phyloP scores from a whole-genome alignment of 1,140 invertebrate genomes.

The Tachypleus tridentatus region DNA sequence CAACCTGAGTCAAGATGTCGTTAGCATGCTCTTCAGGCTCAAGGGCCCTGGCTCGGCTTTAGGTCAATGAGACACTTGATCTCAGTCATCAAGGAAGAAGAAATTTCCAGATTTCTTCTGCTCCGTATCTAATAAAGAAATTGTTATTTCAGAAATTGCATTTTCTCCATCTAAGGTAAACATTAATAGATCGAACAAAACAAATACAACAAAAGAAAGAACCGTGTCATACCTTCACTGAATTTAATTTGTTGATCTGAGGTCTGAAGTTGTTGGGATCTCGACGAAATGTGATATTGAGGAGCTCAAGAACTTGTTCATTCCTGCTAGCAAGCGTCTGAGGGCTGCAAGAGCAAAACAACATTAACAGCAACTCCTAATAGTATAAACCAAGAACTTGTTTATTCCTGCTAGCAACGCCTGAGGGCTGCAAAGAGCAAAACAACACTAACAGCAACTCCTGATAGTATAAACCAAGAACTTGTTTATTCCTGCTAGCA shows the following conservation, averaged over 20 bases:
- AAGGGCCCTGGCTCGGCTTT: too few species aligned
- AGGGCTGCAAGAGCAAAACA: too few species aligned
- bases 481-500: too few species aligned
- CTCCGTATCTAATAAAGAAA: conserved; percentile 62
- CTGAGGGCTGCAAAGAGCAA: conserved; percentile 77
- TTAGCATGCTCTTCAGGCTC: too few species aligned
- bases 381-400: conserved; percentile 84
- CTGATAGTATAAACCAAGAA: too few species aligned
- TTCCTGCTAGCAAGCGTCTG: conserved; percentile 90
- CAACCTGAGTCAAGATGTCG: too few species aligned
- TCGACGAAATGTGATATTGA: conserved; percentile 95
- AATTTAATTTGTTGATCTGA: conserved; percentile 92
- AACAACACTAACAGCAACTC: too few species aligned
- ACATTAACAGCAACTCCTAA: too few species aligned
- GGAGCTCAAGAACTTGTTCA: conserved; percentile 95
- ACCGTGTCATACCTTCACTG: conserved; percentile 62
- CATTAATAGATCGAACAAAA: neutral
- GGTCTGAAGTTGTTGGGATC: conserved; percentile 98
- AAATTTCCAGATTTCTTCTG: conserved; percentile 95
- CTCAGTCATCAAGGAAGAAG: conserved; percentile 94
- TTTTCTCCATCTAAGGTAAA: neutral
- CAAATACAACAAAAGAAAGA: neutral
- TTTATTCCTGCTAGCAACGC: conserved; percentile 96
- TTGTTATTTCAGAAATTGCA: conserved; percentile 15
- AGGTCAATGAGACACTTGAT: neutral